phyloP scores from a whole-genome alignment of 2,113 vertebrate species.

The Pachypanchax playfairii region DNA sequence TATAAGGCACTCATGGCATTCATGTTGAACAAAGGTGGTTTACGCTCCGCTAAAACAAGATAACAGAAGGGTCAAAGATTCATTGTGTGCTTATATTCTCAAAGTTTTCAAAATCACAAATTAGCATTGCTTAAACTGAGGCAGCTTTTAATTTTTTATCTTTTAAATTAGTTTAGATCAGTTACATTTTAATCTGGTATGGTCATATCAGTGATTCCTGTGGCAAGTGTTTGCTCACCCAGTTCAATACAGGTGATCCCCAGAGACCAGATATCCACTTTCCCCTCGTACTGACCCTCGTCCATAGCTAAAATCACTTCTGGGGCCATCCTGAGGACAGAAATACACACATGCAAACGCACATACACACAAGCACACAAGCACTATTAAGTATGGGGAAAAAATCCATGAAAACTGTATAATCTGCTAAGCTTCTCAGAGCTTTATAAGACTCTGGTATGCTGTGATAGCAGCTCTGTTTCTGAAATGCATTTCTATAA shows the following conservation, averaged over 20 bases:
- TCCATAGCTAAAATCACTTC: conserved; percentile 99
- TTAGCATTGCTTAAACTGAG: conserved; percentile 1
- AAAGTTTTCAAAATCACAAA: background rate
- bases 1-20: conserved; percentile 99
- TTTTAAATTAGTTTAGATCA: background rate
- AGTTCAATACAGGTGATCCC: conserved; percentile 99
- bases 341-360: conserved; percentile 21
- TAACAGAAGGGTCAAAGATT: conserved; percentile 4
- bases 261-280: conserved; percentile 97
- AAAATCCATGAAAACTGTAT: conserved; percentile 58
- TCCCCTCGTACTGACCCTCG: conserved; percentile 97
- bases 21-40: conserved; percentile 99
- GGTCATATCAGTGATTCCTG: background rate
- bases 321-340: conserved; percentile 92
- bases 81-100: background rate
- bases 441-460: conserved; percentile 61
- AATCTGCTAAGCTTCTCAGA: conserved; percentile 68
- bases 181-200: background rate
- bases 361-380: conserved; percentile 21
- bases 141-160: background rate
- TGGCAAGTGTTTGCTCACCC: conserved; percentile 80
- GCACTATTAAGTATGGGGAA: conserved; percentile 35
- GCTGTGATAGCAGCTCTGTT: conserved; percentile 59
- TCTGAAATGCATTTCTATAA: conserved; percentile 39
- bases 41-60: conserved; percentile 89